phyloP scores from a whole-genome alignment of 2,888 invertebrate species.

The Quadroppia sp. region DNA sequence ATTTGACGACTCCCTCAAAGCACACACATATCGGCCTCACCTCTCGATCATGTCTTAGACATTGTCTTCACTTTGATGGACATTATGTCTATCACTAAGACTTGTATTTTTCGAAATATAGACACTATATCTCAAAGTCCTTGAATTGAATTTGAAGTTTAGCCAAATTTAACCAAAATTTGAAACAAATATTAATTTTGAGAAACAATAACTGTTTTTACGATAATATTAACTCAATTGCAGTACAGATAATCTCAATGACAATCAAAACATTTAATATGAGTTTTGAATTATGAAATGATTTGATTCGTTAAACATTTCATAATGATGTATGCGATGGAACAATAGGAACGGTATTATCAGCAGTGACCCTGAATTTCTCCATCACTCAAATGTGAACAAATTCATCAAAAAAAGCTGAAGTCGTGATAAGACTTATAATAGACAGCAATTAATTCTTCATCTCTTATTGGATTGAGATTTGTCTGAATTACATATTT shows the following conservation, averaged over 20 bases:
- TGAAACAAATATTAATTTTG: slow-evolving; percentile 1
- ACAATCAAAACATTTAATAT: neutral
- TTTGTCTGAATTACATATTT: neutral
- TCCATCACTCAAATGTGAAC: slow-evolving; percentile 2
- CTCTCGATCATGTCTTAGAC: slow-evolving; percentile 11
- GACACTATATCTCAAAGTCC: neutral
- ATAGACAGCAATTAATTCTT: neutral
- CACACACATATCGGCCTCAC: neutral
- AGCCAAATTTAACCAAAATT: neutral
- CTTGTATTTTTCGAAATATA: neutral
- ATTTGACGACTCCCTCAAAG: slow-evolving; percentile 4
- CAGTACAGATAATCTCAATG: slow-evolving; percentile 8
- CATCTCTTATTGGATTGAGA: neutral
- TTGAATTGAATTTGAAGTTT: neutral
- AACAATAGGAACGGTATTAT: slow-evolving; percentile 34
- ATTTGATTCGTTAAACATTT: slow-evolving; percentile 17
- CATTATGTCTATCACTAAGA: neutral
- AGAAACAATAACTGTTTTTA: neutral
- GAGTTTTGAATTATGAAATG: neutral
- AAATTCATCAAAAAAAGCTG: slow-evolving; percentile 28
- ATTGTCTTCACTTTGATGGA: neutral
- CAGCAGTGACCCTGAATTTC: slow-evolving; percentile 24
- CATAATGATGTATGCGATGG: slow-evolving; percentile 22
- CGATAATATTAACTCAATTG: neutral
- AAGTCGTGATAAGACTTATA: slow-evolving; percentile 21